Conservation (phyloP, 2,797 vertebrate genomes). For the Lacerta agilis region DNA sequence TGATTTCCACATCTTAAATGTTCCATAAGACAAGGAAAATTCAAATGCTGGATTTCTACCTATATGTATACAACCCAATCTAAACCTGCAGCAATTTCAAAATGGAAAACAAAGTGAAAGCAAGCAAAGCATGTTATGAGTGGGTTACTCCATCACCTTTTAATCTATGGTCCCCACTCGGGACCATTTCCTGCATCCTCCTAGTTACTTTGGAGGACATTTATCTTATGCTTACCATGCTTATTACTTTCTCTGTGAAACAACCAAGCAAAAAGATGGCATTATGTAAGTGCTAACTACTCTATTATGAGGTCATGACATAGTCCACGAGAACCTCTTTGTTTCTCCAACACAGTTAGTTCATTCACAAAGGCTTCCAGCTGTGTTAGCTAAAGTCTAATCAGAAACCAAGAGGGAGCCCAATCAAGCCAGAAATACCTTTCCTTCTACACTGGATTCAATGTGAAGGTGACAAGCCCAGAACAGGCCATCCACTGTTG, state of each 20-base stretch:
- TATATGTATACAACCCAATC: slow-evolving; percentile 32
- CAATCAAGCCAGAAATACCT: slow-evolving; percentile 30
- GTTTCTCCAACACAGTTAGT: slow-evolving; percentile 10
- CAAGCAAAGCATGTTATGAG: slow-evolving; percentile 37
- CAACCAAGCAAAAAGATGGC: background rate
- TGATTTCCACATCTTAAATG: background rate
- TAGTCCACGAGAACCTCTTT: slow-evolving; percentile 15
- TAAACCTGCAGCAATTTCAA: slow-evolving; percentile 35
- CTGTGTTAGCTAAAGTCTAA: slow-evolving; percentile 23
- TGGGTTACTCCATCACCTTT: slow-evolving; percentile 64
- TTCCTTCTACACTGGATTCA: background rate
- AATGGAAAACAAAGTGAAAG: slow-evolving; percentile 31
- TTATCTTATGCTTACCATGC: background rate
- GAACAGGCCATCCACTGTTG: slow-evolving; percentile 37
- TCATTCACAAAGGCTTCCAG: slow-evolving; percentile 35
- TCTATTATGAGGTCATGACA: background rate
- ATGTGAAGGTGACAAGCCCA: slow-evolving; percentile 32
- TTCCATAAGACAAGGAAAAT: background rate
- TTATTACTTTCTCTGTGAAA: slow-evolving; percentile 23
- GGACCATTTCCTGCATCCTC: background rate
- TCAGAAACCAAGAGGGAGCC: background rate
- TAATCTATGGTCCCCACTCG: slow-evolving; percentile 37
- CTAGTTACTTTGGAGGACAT: background rate
- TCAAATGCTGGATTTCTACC: background rate
- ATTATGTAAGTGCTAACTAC: background rate